Evolutionary conservation across 2,797 vertebrate species (phyloP), one percentile per base, ranked within the genome.

Genomic region (Cossypha dichroa): DNA sequence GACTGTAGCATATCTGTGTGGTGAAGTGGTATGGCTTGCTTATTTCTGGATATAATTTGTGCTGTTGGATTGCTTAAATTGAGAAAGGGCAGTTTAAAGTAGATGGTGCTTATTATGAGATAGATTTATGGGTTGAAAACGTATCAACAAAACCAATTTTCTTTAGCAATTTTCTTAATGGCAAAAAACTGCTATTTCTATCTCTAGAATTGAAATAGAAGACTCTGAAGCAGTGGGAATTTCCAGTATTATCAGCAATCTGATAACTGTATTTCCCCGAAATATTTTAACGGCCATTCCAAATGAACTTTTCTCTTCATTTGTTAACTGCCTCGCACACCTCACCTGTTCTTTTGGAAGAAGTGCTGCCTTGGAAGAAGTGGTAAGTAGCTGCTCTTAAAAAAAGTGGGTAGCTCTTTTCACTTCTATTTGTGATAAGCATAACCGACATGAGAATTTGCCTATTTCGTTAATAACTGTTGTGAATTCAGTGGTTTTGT

Each of bases 341-440:
- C 99, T 99, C 97, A 99, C 99, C 77, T 99, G 99, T 96, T 99
- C 99, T 33, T 99, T 99, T 68, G 99, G 99, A 95, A 98, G 99
- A 97, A 99, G 99, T 70, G 99, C 99, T 74, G 99, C 99, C 87
- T 98, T 99, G 74, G 99, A 99, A 98, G 99, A 99, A 98, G 99
- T 99, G 98, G 99, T 99, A 91, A 98, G 98, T 98, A 85, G 49
- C 34, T 23, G 0, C 60, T 88, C 51, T 82, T 43, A 75, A 54
- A 62, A 62, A 52, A 73, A 72, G 14, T 12, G 75, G 48, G 59
- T 72, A 72, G 46, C 33, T 16, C 56, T n/a, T 73, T 70, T 46
- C 36, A 2, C 38, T 82, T 85, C 23, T 84, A 7, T 55, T 67
- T 90, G 15, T 82, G 22, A 49, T 70, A 87, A 54, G 12, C 13